These are phyloP conservation scores for Radopholus similis DNA, from an alignment of 1,140 invertebrate species.

Conservation along the genomic window DNA sequence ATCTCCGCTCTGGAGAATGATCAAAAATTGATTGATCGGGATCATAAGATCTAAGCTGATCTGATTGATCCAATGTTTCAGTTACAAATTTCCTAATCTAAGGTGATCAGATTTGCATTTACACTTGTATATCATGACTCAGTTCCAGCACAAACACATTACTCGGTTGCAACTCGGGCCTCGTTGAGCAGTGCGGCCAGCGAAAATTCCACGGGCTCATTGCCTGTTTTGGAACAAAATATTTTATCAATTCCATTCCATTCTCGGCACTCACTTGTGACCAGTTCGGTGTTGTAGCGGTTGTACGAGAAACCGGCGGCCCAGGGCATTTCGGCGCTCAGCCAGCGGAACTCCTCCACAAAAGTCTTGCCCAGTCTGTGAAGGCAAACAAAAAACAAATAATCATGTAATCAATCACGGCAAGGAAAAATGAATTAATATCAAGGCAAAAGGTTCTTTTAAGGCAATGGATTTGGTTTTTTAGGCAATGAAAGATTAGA, in stretches of 20 bases:
- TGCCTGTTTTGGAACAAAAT: slow-evolving; percentile 9
- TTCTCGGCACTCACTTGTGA: slow-evolving; percentile 26
- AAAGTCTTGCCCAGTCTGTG: slow-evolving; percentile 41
- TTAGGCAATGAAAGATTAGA: no score
- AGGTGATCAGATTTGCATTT: no score
- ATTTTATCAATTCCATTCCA: not conserved
- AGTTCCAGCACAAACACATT: no score
- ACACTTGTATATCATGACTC: no score
- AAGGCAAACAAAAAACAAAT: no score
- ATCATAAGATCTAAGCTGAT: not conserved
- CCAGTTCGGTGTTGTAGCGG: slow-evolving; percentile 46
- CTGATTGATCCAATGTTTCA: no score
- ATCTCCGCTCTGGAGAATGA: not conserved
- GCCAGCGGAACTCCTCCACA: slow-evolving; percentile 39
- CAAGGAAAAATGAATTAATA: no score
- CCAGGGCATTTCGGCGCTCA: slow-evolving; percentile 24
- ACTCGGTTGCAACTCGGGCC: slow-evolving; percentile 30
- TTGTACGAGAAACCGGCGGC: slow-evolving; percentile 44
- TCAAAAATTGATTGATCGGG: not conserved
- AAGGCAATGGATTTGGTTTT: no score
- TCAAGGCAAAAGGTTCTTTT: no score
- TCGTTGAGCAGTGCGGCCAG: slow-evolving; percentile 28
- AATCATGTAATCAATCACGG: no score
- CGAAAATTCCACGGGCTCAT: slow-evolving; percentile 24
- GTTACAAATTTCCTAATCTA: no score